A percentile compares a stretch with the other conserved stretches of the same genome.
Evolutionary conservation across 2,797 vertebrate species (phyloP).

Genomic region (Falco berigora): DNA sequence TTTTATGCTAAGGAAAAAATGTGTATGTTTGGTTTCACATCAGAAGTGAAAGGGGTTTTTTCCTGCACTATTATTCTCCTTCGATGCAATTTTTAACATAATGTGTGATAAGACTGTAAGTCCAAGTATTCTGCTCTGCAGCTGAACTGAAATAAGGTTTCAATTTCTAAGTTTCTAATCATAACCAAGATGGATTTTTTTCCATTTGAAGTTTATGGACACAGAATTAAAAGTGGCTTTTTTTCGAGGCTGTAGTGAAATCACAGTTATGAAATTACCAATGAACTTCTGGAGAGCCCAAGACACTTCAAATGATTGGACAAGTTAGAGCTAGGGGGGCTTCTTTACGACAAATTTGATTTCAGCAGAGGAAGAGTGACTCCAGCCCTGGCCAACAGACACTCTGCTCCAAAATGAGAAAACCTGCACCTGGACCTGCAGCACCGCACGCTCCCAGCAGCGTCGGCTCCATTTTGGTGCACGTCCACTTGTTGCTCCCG

Average conservation of each 20-base stretch:
- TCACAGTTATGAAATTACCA: not conserved
- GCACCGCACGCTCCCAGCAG: not conserved
- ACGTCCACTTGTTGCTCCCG: no score
- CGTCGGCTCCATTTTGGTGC: not conserved
- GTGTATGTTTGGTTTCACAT: not conserved
- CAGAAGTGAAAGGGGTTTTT: not conserved
- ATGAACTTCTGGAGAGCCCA: not conserved
- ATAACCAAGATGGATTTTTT: not conserved
- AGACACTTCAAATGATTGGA: not conserved
- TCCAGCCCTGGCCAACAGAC: no score
- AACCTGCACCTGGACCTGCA: not conserved
- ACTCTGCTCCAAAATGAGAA: not conserved
- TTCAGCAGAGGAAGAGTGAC: not conserved
- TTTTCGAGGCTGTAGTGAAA: not conserved
- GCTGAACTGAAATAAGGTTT: not conserved
- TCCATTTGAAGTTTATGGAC: not conserved
- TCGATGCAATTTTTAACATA: not conserved
- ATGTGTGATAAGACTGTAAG: not conserved
- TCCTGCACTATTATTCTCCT: not conserved
- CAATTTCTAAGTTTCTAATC: not conserved
- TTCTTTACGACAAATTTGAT: not conserved
- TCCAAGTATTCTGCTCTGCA: not conserved
- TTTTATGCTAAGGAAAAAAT: not conserved
- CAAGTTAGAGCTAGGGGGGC: not conserved
- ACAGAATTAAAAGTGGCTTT: not conserved